phyloP scores from a whole-genome alignment of 1,140 invertebrate species.

The Drosophila ananassae region DNA sequence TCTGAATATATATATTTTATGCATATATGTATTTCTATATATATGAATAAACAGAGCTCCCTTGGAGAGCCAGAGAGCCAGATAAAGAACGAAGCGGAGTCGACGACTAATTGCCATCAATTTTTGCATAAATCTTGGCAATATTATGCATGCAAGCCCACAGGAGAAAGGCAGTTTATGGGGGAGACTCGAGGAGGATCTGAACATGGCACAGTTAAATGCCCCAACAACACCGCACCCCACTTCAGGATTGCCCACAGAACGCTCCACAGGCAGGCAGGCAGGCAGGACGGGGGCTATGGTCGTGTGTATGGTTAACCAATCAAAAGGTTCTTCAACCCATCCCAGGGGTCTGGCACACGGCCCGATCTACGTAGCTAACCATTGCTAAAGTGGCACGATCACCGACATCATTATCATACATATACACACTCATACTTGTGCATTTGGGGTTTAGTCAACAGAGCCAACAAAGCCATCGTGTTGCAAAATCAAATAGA shows the following conservation, averaged over 20 bases:
- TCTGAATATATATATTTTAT: conserved; percentile 14
- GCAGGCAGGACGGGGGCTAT: background rate
- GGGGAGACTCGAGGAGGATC: conserved; percentile 13
- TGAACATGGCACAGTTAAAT: conserved; percentile 75
- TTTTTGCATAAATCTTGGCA: conserved; percentile 80
- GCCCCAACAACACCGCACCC: conserved; percentile 54
- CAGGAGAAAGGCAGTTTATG: conserved; percentile 1
- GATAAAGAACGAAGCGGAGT: conserved; percentile 33
- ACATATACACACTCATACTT: conserved; percentile 45
- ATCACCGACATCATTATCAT: conserved; percentile 81
- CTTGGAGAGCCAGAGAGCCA: conserved; percentile 13
- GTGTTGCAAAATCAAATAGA: conserved; percentile 76
- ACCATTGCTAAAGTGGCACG: conserved; percentile 80
- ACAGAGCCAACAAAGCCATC: conserved; percentile 34
- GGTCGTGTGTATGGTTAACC: conserved; percentile 66
- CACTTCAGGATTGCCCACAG: conserved; percentile 80
- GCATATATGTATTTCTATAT: conserved; percentile 4
- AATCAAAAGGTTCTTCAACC: conserved; percentile 82
- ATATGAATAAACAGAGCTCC: conserved; percentile 26
- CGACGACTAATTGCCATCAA: conserved; percentile 80
- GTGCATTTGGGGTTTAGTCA: conserved; percentile 21
- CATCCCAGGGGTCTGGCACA: conserved; percentile 35
- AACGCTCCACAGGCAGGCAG: conserved; percentile 19
- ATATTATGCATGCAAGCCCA: conserved; percentile 73
- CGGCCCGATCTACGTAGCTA: conserved; percentile 59